These are phyloP conservation scores for Prochilodus magdalenae DNA, from an alignment of 2,113 vertebrate species.

Conservation along the genomic window DNA sequence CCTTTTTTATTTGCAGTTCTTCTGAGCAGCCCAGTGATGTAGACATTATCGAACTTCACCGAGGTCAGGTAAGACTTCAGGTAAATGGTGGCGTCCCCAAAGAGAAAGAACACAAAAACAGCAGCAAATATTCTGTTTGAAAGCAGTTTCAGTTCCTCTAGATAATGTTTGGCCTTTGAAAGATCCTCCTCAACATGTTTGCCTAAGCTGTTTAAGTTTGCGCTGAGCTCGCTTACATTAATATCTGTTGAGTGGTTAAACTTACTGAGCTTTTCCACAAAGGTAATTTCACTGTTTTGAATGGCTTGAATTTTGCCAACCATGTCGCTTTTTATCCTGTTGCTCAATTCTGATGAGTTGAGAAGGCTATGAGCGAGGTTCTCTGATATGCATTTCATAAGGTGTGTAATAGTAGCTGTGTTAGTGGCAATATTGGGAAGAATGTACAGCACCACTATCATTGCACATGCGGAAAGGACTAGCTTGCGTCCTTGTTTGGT, in stretches of 20 bases:
- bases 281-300: background rate
- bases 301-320: slow-evolving; percentile 59
- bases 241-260: slow-evolving; percentile 73
- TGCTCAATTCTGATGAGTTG: slow-evolving; percentile 80
- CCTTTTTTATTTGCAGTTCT: slow-evolving; percentile 54
- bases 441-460: slow-evolving; percentile 80
- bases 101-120: slow-evolving; percentile 76
- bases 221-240: slow-evolving; percentile 74
- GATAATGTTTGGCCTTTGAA: slow-evolving; percentile 67
- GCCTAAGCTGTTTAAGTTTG: slow-evolving; percentile 68
- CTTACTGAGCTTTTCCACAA: slow-evolving; percentile 62
- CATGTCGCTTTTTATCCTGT: slow-evolving; percentile 73
- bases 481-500: slow-evolving; percentile 86
- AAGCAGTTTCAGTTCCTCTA: slow-evolving; percentile 64
- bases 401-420: slow-evolving; percentile 71
- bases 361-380: slow-evolving; percentile 83
- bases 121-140: slow-evolving; percentile 80
- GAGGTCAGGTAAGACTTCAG: slow-evolving; percentile 85
- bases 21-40: slow-evolving; percentile 73
- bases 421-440: slow-evolving; percentile 86
- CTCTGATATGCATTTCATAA: slow-evolving; percentile 85
- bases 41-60: slow-evolving; percentile 84
- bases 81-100: slow-evolving; percentile 80
- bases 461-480: slow-evolving; percentile 81
- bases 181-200: slow-evolving; percentile 81